phyloP scores from a whole-genome alignment of 2,113 vertebrate genomes.

The Penelope pileata region DNA sequence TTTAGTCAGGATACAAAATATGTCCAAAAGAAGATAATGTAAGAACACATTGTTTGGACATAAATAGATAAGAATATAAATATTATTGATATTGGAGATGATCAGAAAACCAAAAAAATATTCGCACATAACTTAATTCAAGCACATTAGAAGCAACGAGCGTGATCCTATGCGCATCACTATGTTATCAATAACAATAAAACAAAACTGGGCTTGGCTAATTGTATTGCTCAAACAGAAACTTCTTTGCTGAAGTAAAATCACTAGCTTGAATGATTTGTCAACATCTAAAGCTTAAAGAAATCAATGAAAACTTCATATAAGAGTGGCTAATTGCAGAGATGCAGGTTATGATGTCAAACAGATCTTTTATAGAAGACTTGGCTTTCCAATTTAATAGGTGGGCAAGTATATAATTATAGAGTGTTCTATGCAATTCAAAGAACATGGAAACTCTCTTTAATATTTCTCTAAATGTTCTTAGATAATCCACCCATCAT shows the following conservation, averaged over 20 bases:
- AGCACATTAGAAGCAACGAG: fast-evolving
- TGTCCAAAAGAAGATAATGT: background rate
- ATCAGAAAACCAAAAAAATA: background rate
- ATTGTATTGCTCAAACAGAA: background rate
- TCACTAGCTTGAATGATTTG: background rate
- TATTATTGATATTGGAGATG: background rate
- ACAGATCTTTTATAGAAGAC: background rate
- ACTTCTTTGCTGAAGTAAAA: background rate
- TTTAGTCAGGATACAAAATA: background rate
- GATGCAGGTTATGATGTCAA: background rate
- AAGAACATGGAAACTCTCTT: background rate
- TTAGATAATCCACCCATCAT: background rate
- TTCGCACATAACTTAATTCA: background rate
- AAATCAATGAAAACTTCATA: background rate
- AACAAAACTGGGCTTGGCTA: fast-evolving
- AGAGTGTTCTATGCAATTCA: background rate
- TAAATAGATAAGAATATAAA: background rate
- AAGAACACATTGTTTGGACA: background rate
- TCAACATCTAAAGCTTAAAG: background rate
- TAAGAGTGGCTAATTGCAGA: background rate
- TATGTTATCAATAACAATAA: background rate
- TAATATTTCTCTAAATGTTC: background rate
- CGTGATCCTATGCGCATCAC: background rate
- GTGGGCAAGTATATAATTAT: background rate
- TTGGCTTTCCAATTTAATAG: background rate